Conservation (phyloP, 2,888 invertebrate species). For the Coelogynopora nodosa region DNA sequence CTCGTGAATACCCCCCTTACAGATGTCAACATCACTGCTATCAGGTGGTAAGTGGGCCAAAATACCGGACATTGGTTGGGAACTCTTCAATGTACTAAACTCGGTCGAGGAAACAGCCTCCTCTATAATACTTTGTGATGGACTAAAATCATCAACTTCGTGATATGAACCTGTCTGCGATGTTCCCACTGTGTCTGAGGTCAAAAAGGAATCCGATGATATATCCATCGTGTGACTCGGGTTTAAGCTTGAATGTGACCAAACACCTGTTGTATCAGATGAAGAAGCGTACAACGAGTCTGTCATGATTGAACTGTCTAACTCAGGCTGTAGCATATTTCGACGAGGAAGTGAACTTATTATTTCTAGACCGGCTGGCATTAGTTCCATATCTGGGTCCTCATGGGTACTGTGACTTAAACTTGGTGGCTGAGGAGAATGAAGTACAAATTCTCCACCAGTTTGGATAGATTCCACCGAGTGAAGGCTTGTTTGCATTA, state of each 20-base stretch:
- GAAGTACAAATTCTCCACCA: not conserved
- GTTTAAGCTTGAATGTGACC: not conserved
- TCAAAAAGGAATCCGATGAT: not conserved
- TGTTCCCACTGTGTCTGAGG: not conserved
- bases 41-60: too few relatives aligned
- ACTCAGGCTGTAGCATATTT: not conserved
- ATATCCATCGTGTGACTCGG: not conserved
- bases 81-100: not conserved
- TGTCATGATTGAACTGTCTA: not conserved
- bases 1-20: not conserved
- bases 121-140: not conserved
- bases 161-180: not conserved
- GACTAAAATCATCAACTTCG: not conserved
- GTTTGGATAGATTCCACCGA: conserved; percentile 9
- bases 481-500: conserved; percentile 13
- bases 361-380: not conserved
- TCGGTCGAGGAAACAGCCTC: not conserved
- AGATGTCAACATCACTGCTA: not conserved
- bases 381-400: not conserved
- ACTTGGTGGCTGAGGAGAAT: not conserved
- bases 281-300: not conserved
- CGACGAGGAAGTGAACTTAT: not conserved
- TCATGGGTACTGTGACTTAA: conserved; percentile 2
- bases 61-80: not conserved
- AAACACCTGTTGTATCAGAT: not conserved